phyloP scores from a whole-genome alignment of 2,888 invertebrate species.

The Beris chalybata region DNA sequence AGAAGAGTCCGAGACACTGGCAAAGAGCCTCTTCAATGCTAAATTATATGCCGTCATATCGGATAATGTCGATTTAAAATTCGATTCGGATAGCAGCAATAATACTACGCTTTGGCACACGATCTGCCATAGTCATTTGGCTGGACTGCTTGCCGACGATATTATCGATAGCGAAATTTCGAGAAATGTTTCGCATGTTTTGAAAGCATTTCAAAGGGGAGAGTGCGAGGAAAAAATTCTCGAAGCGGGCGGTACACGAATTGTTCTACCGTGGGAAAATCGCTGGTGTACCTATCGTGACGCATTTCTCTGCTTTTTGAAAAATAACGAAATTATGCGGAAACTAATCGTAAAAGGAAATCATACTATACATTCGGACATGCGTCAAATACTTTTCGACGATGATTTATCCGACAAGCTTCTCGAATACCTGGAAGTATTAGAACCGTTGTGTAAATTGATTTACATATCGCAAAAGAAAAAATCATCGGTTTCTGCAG shows the following conservation, averaged over 20 bases:
- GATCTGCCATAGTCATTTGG: constrained; percentile 23
- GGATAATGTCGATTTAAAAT: constrained; percentile 17
- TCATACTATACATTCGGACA: not conserved
- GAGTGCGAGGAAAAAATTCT: constrained; percentile 15
- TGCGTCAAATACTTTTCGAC: constrained; percentile 14
- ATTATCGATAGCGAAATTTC: constrained; percentile 16
- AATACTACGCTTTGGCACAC: constrained; percentile 1
- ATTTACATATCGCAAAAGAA: constrained; percentile 28
- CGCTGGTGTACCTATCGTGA: constrained; percentile 32
- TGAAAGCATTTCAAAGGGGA: not conserved
- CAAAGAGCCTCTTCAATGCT: constrained; percentile 13
- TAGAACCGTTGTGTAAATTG: constrained; percentile 20
- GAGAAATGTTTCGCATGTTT: constrained; percentile 18
- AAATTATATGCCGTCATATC: constrained; percentile 24
- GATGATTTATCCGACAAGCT: constrained; percentile 19
- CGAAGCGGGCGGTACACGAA: constrained; percentile 10
- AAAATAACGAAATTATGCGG: constrained; percentile 7
- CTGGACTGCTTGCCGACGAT: constrained; percentile 13
- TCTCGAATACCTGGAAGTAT: constrained; percentile 5
- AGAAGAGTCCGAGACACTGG: constrained; percentile 19
- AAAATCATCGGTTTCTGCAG: constrained; percentile 18
- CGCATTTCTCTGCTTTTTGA: constrained; percentile 20
- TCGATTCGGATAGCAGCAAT: not conserved
- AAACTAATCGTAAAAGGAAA: not conserved
- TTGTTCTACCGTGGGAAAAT: constrained; percentile 15